These are phyloP conservation scores for Pomacea maculata DNA, from an alignment of 1,140 invertebrate species.

Conservation along the genomic window DNA sequence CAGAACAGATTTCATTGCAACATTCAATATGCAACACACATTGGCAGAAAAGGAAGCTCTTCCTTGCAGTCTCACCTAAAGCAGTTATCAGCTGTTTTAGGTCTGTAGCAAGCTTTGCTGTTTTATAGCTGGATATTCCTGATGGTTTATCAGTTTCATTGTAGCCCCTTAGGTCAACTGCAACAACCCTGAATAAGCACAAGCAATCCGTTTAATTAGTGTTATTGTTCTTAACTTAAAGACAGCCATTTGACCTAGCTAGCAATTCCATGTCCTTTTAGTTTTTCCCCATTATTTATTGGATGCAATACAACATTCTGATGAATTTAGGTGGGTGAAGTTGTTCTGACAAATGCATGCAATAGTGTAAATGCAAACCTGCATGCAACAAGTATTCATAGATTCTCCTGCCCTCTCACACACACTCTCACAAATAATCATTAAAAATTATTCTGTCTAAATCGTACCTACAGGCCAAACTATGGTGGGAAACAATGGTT, in stretches of 20 bases:
- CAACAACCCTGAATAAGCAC: conserved; percentile 71
- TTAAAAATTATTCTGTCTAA: too few species aligned
- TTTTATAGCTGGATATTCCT: conserved; percentile 71
- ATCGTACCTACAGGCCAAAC: neutral
- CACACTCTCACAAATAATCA: too few species aligned
- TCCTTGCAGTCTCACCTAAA: conserved; percentile 64
- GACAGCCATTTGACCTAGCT: too few species aligned
- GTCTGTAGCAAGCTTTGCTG: conserved; percentile 75
- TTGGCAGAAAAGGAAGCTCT: too few species aligned
- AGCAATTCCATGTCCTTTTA: too few species aligned
- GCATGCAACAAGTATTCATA: neutral
- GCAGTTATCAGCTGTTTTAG: conserved; percentile 75
- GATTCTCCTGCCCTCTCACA: neutral
- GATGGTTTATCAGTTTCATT: conserved; percentile 83
- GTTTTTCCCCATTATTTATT: too few species aligned
- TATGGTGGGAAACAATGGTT: neutral
- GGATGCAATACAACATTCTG: too few species aligned
- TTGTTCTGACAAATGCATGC: neutral
- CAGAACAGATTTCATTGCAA: neutral
- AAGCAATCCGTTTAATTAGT: neutral
- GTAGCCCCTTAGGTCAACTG: conserved; percentile 83
- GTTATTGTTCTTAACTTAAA: too few species aligned
- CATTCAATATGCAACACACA: neutral
- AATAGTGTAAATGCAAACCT: neutral
- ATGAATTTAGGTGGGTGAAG: too few species aligned